Conservation (phyloP, 2,113 vertebrate genomes). For the Poeciliopsis occidentalis region DNA sequence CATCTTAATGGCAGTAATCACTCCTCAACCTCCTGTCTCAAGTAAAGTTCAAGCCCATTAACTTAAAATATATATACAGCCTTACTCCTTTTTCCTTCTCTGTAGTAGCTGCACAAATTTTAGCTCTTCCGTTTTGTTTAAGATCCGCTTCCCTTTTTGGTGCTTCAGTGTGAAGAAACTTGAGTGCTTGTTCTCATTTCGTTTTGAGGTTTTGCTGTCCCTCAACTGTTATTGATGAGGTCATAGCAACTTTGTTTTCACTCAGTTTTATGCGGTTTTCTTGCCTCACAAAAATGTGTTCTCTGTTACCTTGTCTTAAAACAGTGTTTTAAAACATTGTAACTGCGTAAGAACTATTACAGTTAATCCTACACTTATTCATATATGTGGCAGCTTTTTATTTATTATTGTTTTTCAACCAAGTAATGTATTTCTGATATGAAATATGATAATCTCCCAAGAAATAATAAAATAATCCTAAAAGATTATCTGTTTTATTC, state of each 20-base stretch:
- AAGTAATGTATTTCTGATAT: no score
- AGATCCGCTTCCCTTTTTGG: slow-evolving; percentile 19
- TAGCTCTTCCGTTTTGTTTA: slow-evolving; percentile 20
- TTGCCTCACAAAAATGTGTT: not conserved
- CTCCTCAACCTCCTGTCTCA: slow-evolving; percentile 41
- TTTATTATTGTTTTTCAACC: no score
- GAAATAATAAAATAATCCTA: no score
- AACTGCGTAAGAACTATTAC: not conserved
- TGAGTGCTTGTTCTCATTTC: slow-evolving; percentile 57
- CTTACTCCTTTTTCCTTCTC: slow-evolving; percentile 35
- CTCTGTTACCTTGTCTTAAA: not conserved
- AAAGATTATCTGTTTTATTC: no score
- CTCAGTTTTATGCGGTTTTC: not conserved
- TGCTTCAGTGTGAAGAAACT: slow-evolving; percentile 17
- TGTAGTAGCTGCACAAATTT: slow-evolving; percentile 33
- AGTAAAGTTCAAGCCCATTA: slow-evolving; percentile 71
- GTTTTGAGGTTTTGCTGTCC: slow-evolving; percentile 45
- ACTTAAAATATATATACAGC: slow-evolving; percentile 59
- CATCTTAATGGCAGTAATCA: slow-evolving; percentile 63
- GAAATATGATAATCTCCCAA: no score
- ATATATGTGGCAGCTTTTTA: no score
- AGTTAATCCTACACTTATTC: no score
- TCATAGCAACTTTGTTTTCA: slow-evolving; percentile 33
- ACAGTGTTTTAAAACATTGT: not conserved
- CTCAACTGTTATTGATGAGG: slow-evolving; percentile 39